phyloP scores from a whole-genome alignment of 1,140 invertebrate species.

The Mactra quadrangularis region DNA sequence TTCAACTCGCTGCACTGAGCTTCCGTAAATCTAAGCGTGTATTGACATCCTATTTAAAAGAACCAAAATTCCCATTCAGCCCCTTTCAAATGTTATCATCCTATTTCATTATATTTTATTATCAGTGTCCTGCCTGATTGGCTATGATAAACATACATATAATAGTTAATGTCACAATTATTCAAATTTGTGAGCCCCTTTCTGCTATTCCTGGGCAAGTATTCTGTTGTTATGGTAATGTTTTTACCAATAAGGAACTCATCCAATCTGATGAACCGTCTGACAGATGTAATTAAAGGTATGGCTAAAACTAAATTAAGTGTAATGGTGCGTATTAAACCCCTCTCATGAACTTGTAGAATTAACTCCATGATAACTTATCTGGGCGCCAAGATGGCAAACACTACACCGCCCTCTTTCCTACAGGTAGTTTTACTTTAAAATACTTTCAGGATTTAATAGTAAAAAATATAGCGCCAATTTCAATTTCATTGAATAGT shows the following conservation, averaged over 20 bases:
- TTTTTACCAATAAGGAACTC: conserved; percentile 17
- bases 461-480: no score
- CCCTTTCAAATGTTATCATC: no score
- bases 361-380: not conserved
- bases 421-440: no score
- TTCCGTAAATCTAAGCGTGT: no score
- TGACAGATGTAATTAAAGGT: conserved; percentile 40
- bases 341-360: not conserved
- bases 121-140: no score
- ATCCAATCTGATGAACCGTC: conserved; percentile 8
- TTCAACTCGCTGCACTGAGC: no score
- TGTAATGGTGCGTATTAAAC: conserved; percentile 26
- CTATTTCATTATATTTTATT: no score
- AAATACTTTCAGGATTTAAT: no score
- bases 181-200: conserved; percentile 20
- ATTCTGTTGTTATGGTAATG: conserved; percentile 37
- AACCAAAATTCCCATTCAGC: no score
- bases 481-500: no score
- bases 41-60: no score
- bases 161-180: conserved; percentile 7
- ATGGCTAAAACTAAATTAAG: conserved; percentile 25
- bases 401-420: not conserved
- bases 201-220: not conserved
- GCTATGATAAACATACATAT: not conserved
- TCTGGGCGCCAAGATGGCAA: conserved; percentile 20